These are phyloP conservation scores for Synanthedon vespiformis DNA, from an alignment of 2,888 invertebrate species.

Conservation along the genomic window DNA sequence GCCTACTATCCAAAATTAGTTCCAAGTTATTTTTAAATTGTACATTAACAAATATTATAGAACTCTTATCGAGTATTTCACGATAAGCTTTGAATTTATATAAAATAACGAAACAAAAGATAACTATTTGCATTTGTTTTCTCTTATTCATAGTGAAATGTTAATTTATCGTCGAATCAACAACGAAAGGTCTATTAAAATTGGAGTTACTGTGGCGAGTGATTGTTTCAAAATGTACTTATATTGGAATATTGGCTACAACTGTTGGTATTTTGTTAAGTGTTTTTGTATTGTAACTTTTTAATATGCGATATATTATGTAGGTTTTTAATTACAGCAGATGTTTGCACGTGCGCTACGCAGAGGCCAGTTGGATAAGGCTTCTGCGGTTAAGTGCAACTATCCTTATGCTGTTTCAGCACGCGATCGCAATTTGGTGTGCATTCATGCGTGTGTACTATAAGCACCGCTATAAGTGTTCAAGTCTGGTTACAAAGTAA, in stretches of 20 bases:
- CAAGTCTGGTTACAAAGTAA: no score
- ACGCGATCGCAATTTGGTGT: slow-evolving; percentile 44
- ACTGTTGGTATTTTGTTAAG: neutral
- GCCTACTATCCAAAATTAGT: no score
- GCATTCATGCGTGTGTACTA: slow-evolving; percentile 4
- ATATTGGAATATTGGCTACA: neutral
- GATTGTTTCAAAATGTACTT: neutral
- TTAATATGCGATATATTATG: no score
- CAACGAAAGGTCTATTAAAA: neutral
- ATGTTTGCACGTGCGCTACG: slow-evolving; percentile 4
- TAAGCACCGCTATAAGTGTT: no score
- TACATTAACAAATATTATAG: no score
- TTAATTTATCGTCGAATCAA: neutral
- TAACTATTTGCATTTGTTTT: no score
- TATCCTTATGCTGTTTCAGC: slow-evolving; percentile 42
- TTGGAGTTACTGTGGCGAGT: neutral
- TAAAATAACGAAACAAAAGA: no score
- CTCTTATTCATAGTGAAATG: no score
- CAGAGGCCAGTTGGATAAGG: slow-evolving; percentile 28
- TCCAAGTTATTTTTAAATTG: no score
- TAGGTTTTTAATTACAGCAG: slow-evolving; percentile 1
- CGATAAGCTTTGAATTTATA: no score
- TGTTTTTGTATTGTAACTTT: neutral
- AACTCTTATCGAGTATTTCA: no score
- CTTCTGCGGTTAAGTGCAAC: slow-evolving; percentile 26